Percentiles rank a stretch among this genome's conserved stretches.
Conservation (phyloP, 92 coral and sea anemone genomes). For the Hydrozoanthus gracilis region DNA sequence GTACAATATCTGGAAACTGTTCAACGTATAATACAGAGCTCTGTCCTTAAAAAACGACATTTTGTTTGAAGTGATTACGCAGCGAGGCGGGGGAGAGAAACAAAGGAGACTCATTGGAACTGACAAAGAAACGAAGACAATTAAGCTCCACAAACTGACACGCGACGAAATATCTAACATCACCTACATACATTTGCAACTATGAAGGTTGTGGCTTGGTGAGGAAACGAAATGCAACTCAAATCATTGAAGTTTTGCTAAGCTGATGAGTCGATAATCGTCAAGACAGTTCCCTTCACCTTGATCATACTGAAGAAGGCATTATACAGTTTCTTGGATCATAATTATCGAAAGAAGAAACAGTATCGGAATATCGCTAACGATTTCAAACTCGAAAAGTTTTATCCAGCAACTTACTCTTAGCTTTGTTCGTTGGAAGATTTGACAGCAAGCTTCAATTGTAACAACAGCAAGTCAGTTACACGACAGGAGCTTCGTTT, state of each 20-base stretch:
- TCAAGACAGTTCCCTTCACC: too few species aligned
- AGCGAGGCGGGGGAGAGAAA: not conserved
- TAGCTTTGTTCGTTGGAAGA: not conserved
- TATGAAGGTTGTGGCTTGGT: too few species aligned
- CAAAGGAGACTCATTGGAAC: not conserved
- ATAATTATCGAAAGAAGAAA: constrained; percentile 22
- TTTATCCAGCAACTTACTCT: not conserved
- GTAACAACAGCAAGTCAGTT: not conserved
- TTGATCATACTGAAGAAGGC: too few species aligned
- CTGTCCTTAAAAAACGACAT: not conserved
- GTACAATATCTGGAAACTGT: not conserved
- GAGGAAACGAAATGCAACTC: too few species aligned
- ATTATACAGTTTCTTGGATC: not conserved
- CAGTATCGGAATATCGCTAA: not conserved
- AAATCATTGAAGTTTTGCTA: too few species aligned
- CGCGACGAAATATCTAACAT: constrained; percentile 14
- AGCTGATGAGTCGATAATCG: too few species aligned
- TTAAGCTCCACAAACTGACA: not conserved
- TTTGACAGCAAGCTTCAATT: not conserved
- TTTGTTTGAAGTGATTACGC: constrained; percentile 26
- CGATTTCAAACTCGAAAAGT: not conserved
- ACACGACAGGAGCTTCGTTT: not conserved
- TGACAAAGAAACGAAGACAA: not conserved
- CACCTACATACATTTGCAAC: too few species aligned
- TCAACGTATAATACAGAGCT: not conserved